Base-by-base conservation (phyloP, 2,113 vertebrate species). In the Podilymbus podiceps region DNA sequence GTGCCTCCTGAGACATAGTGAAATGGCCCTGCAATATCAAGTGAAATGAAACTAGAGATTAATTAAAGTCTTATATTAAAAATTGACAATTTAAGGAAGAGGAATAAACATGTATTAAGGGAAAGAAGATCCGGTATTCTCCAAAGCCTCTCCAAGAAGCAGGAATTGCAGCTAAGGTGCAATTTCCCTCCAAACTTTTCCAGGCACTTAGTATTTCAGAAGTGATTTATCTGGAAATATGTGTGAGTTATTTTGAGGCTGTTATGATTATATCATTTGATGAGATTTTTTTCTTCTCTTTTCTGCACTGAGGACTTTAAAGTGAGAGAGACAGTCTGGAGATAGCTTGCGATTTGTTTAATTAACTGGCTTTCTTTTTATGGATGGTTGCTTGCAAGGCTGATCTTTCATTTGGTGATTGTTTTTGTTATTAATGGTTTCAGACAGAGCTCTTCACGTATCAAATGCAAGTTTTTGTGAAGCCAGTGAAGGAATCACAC, bases 211-310 rank as follows among this genome's bases (percentile, higher is more conserved):
- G 76, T 92, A 97, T 97, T 96, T 97, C 96, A 93, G 60, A 72
- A 97, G 78, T 94, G 91, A 95, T 95, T 97, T 97, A 96, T 95
- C 95, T 94, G 91, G 89, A 97, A 97, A 95, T 96, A 90, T 92
- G 87, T 92, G 90, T 79, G 85, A 95, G 93, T 93, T 97, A 96
- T 95, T 97, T 96, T 95, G 94, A 96, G 93, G 80, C 84, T 97
- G 85, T 94, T 95, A 95, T 97, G 98, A 97, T 97, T 95, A 97
- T 97, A 96, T 94, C 88, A 88, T 93, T 95, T 96, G 92, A 95
- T 96, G 75, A 78, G 69, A 95, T 93, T 97, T 96, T 97, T 96
- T 95, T 59, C 75, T 89, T 95, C 89, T 69, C 83, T 91, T 94
- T 96, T 97, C 95, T 95, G 89, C 69, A 79, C 88, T 50, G 88